A percentile compares a stretch with the other conserved stretches of the same genome.
phyloP scores from a whole-genome alignment of 2,797 vertebrate species.

The Coregonus ussuriensis region DNA sequence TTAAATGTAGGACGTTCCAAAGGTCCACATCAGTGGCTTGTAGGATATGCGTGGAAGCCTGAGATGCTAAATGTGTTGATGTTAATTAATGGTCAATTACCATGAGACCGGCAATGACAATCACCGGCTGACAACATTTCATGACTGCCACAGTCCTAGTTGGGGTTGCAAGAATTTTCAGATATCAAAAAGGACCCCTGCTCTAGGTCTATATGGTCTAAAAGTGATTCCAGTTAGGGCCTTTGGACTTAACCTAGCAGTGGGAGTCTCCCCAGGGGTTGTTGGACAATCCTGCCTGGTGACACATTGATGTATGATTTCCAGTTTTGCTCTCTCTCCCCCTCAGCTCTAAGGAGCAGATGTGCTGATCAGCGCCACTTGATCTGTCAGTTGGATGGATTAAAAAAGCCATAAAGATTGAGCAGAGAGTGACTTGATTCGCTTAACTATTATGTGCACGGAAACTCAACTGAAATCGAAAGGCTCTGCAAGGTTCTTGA shows the following conservation, averaged over 20 bases:
- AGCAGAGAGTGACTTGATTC: conserved; percentile 59
- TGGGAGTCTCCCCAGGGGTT: conserved; percentile 56
- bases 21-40: too few relatives aligned
- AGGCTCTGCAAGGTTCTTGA: conserved; percentile 56
- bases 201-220: conserved; percentile 33
- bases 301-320: conserved; percentile 79
- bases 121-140: too few relatives aligned
- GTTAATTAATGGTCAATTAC: too few relatives aligned
- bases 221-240: conserved; percentile 43
- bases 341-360: conserved; percentile 68
- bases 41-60: too few relatives aligned
- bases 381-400: conserved; percentile 73
- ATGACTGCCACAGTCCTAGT: too few relatives aligned
- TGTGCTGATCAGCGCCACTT: conserved; percentile 75
- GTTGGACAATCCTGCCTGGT: conserved; percentile 64
- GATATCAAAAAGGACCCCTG: not conserved
- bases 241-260: conserved; percentile 53
- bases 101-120: too few relatives aligned
- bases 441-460: conserved; percentile 47
- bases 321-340: conserved; percentile 61
- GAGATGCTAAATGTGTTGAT: too few relatives aligned
- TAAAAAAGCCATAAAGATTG: conserved; percentile 75
- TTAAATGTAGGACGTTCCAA: too few relatives aligned
- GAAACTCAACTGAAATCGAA: conserved; percentile 72
- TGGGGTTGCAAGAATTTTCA: too few relatives aligned